phyloP scores from a whole-genome alignment of 2,113 vertebrate species.

The Vombatus ursinus region DNA sequence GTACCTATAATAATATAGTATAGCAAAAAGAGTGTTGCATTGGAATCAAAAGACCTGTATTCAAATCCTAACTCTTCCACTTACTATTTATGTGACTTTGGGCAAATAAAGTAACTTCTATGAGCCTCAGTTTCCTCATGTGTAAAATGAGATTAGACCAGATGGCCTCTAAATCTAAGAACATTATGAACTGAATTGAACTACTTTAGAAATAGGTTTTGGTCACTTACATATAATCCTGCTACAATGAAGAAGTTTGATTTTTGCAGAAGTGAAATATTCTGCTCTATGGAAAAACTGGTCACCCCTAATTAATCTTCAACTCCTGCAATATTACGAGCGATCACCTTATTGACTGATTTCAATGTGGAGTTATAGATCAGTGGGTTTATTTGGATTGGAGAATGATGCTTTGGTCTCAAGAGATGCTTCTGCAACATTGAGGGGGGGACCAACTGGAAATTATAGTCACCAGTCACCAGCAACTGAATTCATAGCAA shows the following conservation, averaged over 20 bases:
- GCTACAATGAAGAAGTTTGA: background rate
- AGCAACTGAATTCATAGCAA: slow-evolving; percentile 73
- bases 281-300: slow-evolving; percentile 52
- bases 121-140: background rate
- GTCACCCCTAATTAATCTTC: slow-evolving; percentile 73
- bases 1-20: background rate
- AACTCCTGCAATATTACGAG: slow-evolving; percentile 47
- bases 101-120: background rate
- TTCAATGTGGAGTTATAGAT: slow-evolving; percentile 53
- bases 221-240: background rate
- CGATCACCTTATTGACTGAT: slow-evolving; percentile 43
- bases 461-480: slow-evolving; percentile 71
- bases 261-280: slow-evolving; percentile 14
- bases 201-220: background rate
- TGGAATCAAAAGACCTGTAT: background rate
- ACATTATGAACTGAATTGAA: background rate
- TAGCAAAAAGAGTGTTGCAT: background rate
- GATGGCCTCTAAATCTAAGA: background rate
- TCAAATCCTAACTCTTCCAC: background rate
- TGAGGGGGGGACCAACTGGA: slow-evolving; percentile 66
- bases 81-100: background rate
- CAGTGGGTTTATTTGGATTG: slow-evolving; percentile 56
- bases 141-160: background rate
- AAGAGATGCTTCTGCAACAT: slow-evolving; percentile 67
- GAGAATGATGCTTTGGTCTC: slow-evolving; percentile 57